phyloP scores from a whole-genome alignment of 2,113 vertebrate species.

The Ptychochromis oligacanthus region DNA sequence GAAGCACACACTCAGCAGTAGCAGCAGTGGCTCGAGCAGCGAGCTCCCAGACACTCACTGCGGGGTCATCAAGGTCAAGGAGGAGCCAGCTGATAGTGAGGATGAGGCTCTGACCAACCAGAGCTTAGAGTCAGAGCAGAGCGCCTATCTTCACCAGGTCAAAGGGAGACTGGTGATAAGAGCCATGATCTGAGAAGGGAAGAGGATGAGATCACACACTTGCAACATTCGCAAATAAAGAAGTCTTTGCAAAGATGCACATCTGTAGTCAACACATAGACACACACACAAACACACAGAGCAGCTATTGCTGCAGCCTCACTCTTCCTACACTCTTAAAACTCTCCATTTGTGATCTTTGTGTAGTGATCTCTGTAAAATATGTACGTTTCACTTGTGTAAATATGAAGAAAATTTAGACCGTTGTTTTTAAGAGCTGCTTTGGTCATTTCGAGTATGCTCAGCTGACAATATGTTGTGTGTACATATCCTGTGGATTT shows the following conservation, averaged over 20 bases:
- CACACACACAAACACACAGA: constrained; percentile 23
- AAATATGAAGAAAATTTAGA: constrained; percentile 71
- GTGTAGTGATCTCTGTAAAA: constrained; percentile 79
- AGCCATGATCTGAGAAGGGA: constrained; percentile 90
- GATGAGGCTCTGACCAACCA: constrained; percentile 88
- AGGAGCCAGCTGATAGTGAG: constrained; percentile 92
- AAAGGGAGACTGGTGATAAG: constrained; percentile 96
- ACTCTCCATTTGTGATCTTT: constrained; percentile 74
- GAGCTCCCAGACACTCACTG: constrained; percentile 81
- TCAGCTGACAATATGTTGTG: constrained; percentile 37
- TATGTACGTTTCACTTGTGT: constrained; percentile 76
- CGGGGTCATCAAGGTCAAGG: constrained; percentile 93
- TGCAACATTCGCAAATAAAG: constrained; percentile 56
- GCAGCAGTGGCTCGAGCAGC: constrained; percentile 75
- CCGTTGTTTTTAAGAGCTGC: constrained; percentile 68
- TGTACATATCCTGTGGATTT: constrained; percentile 70
- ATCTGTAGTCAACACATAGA: constrained; percentile 36
- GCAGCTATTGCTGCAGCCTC: constrained; percentile 52
- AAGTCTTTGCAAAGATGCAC: constrained; percentile 36
- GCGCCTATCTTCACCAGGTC: constrained; percentile 95
- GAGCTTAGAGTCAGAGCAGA: constrained; percentile 88
- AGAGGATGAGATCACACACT: constrained; percentile 65
- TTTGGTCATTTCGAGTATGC: constrained; percentile 59
- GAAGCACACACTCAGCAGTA: constrained; percentile 86
- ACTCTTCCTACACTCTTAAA: constrained; percentile 44